Percentiles rank a stretch among this genome's conserved stretches.
Conservation (phyloP, 2,113 vertebrate genomes). For the Mesitornis unicolor region DNA sequence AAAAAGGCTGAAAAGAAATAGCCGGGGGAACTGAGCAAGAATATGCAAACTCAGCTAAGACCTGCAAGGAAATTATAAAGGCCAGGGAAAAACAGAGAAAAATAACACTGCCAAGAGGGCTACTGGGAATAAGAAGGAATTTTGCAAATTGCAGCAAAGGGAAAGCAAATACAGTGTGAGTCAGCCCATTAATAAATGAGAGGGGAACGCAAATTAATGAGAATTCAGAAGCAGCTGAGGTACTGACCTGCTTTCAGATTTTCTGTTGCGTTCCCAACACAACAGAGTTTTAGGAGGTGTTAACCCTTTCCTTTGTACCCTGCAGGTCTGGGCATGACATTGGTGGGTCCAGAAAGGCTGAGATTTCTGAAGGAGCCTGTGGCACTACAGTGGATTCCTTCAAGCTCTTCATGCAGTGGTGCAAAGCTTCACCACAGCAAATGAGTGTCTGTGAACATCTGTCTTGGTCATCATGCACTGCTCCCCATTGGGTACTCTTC, state of each 20-base stretch:
- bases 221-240: conserved; percentile 53
- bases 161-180: conserved; percentile 61
- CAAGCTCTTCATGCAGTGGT: neutral
- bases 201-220: conserved; percentile 50
- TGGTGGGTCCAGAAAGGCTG: fast-evolving
- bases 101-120: conserved; percentile 57
- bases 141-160: conserved; percentile 56
- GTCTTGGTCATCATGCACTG: fast-evolving
- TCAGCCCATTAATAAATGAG: conserved; percentile 62
- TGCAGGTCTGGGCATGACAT: neutral
- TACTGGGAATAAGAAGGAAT: conserved; percentile 65
- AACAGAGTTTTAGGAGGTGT: neutral
- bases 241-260: conserved; percentile 50
- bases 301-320: conserved; percentile 37
- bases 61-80: conserved; percentile 50
- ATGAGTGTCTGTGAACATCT: neutral
- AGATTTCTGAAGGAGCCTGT: neutral
- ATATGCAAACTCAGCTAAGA: conserved; percentile 58
- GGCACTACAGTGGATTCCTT: neutral
- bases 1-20: conserved; percentile 9
- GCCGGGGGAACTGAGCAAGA: neutral
- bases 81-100: conserved; percentile 51
- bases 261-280: neutral
- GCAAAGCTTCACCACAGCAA: neutral
- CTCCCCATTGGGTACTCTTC: neutral